Base-by-base conservation (phyloP, 2,888 invertebrate species). In the Drosophila subquinaria region DNA sequence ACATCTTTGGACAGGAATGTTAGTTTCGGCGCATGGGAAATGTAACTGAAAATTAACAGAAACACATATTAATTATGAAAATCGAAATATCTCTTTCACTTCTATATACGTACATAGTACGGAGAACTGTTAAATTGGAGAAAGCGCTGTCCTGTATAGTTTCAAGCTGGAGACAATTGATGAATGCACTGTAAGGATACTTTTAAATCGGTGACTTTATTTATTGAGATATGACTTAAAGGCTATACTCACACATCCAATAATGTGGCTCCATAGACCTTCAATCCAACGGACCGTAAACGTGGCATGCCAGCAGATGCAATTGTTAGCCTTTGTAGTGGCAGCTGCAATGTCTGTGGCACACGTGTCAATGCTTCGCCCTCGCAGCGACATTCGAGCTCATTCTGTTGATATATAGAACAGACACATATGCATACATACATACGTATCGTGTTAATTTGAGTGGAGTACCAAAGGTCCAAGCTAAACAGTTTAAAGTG, bases 21-120 rank as follows among this genome's bases (percentile, higher is more conserved):
- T 59, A 96, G 91, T 81, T 94, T 93, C 10, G 96, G 95, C 1
- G 95, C 95, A 91, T 95, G 94, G 0, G 95, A 94, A 90, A 96
- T 95, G 81, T 95, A 95, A 82, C 96, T 96, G 93, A 11, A 69
- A 42, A 9, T 3, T n/a, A 17, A 40, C 11, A 20, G 10, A 17
- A 0, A 15, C n/a, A 8, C 1, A 15, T 23, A 35, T 6, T 20
- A 8, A 30, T 47, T 33, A 17, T 8, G 23, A 23, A 27, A 5
- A 27, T 27, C 5, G 5, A 27, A 5, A 27, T 27, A 27, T 27
- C 1, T 27, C 27, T 27, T 23, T 0, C 4, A 5, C 27, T 23
- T 1, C 11, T n/a, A 6, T 17, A 4, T 40, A 59, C 76, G 74
- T 73, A 92, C 92, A 92, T 91, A 42, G 91, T 90, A 27, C 92